Percentiles rank a stretch among this genome's conserved stretches.
These are phyloP conservation scores for Maccullochella peelii DNA, from an alignment of 2,113 vertebrate genomes.

Conservation along the genomic window DNA sequence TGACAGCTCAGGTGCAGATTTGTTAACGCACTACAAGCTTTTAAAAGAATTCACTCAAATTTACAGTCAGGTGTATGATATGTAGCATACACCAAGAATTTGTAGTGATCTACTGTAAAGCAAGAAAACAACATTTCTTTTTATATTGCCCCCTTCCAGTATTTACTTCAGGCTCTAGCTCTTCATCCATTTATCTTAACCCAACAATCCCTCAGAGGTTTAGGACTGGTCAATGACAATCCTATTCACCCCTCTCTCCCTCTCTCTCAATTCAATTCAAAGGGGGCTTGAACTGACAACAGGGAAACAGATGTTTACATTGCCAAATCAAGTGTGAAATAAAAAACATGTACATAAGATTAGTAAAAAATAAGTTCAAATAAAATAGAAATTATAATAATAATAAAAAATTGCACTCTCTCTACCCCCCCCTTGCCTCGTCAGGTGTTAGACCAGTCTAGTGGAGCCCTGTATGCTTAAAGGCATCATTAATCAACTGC, in stretches of 20 bases:
- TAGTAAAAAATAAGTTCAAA: no score
- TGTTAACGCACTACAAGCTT: not conserved
- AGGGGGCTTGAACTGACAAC: no score
- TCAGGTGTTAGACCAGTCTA: conserved; percentile 35
- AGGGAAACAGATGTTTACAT: no score
- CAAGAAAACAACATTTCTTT: conserved; percentile 1
- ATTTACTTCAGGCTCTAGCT: not conserved
- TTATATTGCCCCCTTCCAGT: not conserved
- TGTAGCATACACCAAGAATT: not conserved
- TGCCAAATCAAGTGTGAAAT: no score
- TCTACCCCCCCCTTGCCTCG: conserved; percentile 1
- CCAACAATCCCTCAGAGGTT: conserved; percentile 34
- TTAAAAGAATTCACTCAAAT: conserved; percentile 3
- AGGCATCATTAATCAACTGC: conserved; percentile 76
- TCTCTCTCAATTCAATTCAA: not conserved
- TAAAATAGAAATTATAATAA: no score
- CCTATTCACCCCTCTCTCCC: not conserved
- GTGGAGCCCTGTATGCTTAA: conserved; percentile 57
- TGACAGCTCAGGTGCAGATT: not conserved
- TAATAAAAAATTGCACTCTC: not conserved
- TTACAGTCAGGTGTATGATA: not conserved
- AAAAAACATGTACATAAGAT: no score
- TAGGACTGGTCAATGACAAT: conserved; percentile 31
- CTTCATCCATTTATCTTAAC: conserved; percentile 36
- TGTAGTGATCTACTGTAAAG: conserved; percentile 2